These are phyloP conservation scores for Chrysopa pallens DNA, from an alignment of 1,140 invertebrate genomes.

Conservation along the genomic window DNA sequence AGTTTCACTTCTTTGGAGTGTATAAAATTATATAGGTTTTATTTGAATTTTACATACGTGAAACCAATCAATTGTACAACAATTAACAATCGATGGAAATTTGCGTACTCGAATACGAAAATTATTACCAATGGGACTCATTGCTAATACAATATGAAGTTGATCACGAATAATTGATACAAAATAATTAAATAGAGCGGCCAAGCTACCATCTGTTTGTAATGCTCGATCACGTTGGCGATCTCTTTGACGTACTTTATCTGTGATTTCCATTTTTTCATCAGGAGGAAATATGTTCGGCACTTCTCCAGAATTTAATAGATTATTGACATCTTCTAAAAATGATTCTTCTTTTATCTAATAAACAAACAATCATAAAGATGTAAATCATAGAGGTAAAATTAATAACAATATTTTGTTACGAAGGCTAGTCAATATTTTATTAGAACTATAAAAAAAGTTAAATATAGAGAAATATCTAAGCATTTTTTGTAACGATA, in stretches of 20 bases:
- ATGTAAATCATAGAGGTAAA: too few species aligned
- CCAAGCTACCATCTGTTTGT: conserved; percentile 81
- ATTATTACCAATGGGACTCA: conserved; percentile 79
- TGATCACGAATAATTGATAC: conserved; percentile 78
- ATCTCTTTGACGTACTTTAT: conserved; percentile 86
- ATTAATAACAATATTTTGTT: too few species aligned
- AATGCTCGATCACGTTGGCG: conserved; percentile 73
- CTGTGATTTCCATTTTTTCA: conserved; percentile 82
- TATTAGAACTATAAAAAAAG: too few species aligned
- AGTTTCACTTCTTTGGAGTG: too few species aligned
- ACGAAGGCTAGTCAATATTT: too few species aligned
- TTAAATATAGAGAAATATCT: too few species aligned
- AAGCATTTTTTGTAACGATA: too few species aligned
- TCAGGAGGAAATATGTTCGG: conserved; percentile 79
- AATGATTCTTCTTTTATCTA: conserved; percentile 88
- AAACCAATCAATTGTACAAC: conserved; percentile 96
- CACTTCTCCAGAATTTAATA: conserved; percentile 86
- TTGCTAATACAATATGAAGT: conserved; percentile 78
- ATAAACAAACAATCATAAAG: too few species aligned
- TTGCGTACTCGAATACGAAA: conserved; percentile 77
- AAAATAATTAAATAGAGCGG: conserved; percentile 87
- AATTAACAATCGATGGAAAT: conserved; percentile 89
- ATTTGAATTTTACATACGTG: conserved; percentile 41
- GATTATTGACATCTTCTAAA: conserved; percentile 84
- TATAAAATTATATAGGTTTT: too few species aligned